Evolutionary conservation across 92 coral and sea anemone genomes (phyloP), one percentile per base, ranked within the genome.

Genomic region (Porites divaricata): DNA sequence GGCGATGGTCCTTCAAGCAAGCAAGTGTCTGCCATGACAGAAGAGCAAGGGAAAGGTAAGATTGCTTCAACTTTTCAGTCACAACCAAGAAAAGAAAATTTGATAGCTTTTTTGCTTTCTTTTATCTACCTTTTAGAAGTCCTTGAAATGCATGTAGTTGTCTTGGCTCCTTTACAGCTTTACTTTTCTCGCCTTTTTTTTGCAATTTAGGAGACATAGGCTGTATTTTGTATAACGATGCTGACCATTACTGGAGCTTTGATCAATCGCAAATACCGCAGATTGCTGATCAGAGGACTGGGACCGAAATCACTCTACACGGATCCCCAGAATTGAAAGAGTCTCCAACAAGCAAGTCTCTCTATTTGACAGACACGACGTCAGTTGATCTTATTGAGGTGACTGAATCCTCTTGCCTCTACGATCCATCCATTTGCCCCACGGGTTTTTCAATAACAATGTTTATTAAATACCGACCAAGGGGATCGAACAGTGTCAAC

Each of bases 201-300:
- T n/a, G 41, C 19, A 9, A 67, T 25, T 22, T 6, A 79, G 75
- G 75, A 67, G 75, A 79, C 66, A 79, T 79, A 66, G 25, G 51
- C 15, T 53, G 52, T 51, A 56, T 83, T 1, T 35, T 35, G 45
- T 89, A 81, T 48, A 9, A 11, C 66, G 70, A 26, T 4, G 81
- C 91, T 9, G 74, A 78, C 56, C 95, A 92, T 71, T 92, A 82
- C 79, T 92, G 95, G 95, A 81, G 89, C 83, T 92, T 92, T 80
- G 90, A 92, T 11, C 92, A 92, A 69, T 51, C 61, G 0, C 63
- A 77, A 19, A 45, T 77, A 62, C 45, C 72, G 21, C 22, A 72
- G 48, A 83, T 89, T 25, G 48, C 35, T 64, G 88, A 92, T 72
- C 56, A 14, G 6, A 88, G 8, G 26, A 89, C 88, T 14, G 41